These are phyloP conservation scores for Rissa tridactyla DNA, from an alignment of 2,113 vertebrate species.

Conservation along the genomic window DNA sequence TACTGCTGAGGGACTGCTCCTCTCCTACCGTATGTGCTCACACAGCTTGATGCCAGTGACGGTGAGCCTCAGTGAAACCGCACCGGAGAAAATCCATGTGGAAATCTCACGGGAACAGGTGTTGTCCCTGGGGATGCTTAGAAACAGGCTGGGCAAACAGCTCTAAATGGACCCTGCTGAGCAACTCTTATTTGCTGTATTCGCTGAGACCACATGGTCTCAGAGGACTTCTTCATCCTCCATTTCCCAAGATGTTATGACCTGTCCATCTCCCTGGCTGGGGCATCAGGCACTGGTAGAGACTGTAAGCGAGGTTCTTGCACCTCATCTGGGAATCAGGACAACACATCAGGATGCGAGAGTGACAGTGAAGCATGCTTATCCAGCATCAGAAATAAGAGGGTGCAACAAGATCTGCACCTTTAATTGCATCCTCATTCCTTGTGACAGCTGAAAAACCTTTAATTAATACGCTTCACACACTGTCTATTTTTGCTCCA, in stretches of 20 bases:
- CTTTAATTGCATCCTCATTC: slow-evolving; percentile 29
- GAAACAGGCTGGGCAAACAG: slow-evolving; percentile 12
- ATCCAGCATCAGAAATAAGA: not conserved
- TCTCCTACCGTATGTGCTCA: not conserved
- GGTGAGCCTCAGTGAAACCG: not conserved
- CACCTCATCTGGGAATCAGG: not conserved
- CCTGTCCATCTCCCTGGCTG: not conserved
- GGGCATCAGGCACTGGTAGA: not conserved
- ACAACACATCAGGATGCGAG: not conserved
- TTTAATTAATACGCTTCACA: slow-evolving; percentile 39
- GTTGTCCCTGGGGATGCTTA: slow-evolving; percentile 10
- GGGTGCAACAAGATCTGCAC: not conserved
- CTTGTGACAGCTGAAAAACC: slow-evolving; percentile 15
- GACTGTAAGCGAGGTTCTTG: not conserved
- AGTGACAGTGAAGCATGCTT: not conserved
- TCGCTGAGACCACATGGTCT: not conserved
- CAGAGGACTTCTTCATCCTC: not conserved
- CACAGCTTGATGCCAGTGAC: slow-evolving; percentile 17
- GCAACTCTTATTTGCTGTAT: not conserved
- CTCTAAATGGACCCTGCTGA: not conserved
- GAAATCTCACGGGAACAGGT: slow-evolving; percentile 3
- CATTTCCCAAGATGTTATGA: not conserved
- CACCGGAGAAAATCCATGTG: slow-evolving; percentile 11
- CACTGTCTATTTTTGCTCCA: not conserved
- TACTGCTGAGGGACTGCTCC: slow-evolving; percentile 7